Evolutionary conservation across 1,140 invertebrate species (phyloP), one percentile per base, ranked within the genome.

Genomic region (Hycleus cichorii): DNA sequence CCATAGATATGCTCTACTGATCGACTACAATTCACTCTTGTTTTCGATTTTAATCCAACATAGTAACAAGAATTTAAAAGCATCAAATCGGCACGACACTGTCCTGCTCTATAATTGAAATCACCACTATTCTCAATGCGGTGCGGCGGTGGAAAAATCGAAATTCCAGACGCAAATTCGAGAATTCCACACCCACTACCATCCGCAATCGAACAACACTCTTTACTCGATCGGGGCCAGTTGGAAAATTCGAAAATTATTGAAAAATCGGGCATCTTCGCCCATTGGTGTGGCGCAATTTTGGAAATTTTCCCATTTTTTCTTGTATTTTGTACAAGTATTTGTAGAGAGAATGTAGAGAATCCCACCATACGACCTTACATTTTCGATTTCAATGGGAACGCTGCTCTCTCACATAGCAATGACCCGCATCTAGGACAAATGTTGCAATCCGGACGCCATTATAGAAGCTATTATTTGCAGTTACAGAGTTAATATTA

Each of bases 341-440:
- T 42, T 45, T 54, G 43, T 11, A 39, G 45, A 25, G 45, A 49
- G 55, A 57, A 57, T 57, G 53, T 47, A 44, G 66, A 60, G 62
- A 65, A 65, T 67, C 61, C 59, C 59, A 65, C 60, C 59, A 62
- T 51, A 58, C 68, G 71, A 73, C 71, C 70, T 73, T 72, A 70
- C 64, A 67, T 60, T 69, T 71, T 71, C 69, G 69, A 70, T 69
- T 73, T 73, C 68, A 73, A 70, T 70, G 69, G 66, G 66, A 70
- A 69, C 68, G 65, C 57, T 70, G 65, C 64, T 70, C 9, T 42
- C 68, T 69, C 69, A 64, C 69, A 72, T 72, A 73, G 72, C 72
- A 73, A 73, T 73, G 72, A 73, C 72, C 72, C 66, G 72, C 68
- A 73, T 73, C 69, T 73, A 72, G 72, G 72, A 67, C 72, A 67